These are phyloP conservation scores for Erebia aethiops DNA, from an alignment of 2,888 invertebrate species.

Conservation along the genomic window DNA sequence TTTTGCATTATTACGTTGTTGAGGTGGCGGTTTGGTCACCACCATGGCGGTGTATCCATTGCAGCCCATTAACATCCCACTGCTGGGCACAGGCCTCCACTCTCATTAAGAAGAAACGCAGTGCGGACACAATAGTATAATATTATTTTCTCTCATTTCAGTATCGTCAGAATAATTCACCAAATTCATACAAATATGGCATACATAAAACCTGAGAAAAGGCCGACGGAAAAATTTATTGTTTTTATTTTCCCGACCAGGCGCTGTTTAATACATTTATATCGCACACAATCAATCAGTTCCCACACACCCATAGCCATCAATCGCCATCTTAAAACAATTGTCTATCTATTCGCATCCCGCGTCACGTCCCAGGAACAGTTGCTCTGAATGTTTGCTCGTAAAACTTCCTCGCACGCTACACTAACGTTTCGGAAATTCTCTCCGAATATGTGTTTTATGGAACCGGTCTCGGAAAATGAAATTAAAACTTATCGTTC, in stretches of 20 bases:
- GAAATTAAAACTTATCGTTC: constrained; percentile 26
- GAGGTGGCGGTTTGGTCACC: too few species aligned
- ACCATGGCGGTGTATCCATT: too few species aligned
- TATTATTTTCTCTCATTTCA: too few species aligned
- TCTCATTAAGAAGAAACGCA: too few species aligned
- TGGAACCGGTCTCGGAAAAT: constrained; percentile 20
- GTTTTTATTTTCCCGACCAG: neutral
- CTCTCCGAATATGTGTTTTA: constrained; percentile 33
- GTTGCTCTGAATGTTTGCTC: constrained; percentile 62
- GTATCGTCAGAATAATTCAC: too few species aligned
- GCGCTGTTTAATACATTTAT: constrained; percentile 12
- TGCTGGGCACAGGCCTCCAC: too few species aligned
- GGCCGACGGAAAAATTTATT: neutral
- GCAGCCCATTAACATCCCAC: too few species aligned
- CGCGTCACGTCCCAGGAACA: constrained; percentile 59
- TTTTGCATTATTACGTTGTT: too few species aligned
- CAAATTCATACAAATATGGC: too few species aligned
- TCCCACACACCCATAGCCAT: constrained; percentile 30
- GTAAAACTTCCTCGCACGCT: constrained; percentile 58
- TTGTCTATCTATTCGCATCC: constrained; percentile 52
- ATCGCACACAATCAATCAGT: constrained; percentile 18
- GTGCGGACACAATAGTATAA: too few species aligned
- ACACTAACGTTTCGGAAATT: constrained; percentile 36
- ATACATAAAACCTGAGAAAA: too few species aligned
- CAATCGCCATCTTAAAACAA: constrained; percentile 49